Conservation (phyloP, 2,797 vertebrate species). For the Basileuterus tristriatus region DNA sequence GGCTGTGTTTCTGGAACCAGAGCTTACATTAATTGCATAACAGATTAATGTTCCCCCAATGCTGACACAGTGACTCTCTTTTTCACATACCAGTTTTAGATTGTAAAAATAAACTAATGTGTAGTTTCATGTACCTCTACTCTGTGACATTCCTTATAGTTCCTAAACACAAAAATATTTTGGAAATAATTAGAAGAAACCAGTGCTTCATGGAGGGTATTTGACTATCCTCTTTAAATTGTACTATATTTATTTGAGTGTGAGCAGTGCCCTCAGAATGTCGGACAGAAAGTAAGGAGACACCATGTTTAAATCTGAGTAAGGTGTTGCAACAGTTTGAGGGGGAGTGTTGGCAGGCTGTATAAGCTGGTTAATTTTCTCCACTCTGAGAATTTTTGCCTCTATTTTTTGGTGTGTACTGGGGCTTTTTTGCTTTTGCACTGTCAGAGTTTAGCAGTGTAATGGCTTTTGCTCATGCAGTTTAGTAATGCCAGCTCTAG, state of each 20-base stretch:
- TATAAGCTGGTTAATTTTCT: neutral
- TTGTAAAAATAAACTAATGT: neutral
- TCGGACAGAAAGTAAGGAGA: neutral
- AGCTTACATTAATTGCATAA: neutral
- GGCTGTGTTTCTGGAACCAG: neutral
- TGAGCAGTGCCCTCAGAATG: neutral
- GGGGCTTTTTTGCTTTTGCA: neutral
- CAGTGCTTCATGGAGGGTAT: neutral
- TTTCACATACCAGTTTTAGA: neutral
- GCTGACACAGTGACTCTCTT: neutral
- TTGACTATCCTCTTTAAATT: conserved; percentile 5
- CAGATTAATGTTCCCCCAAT: neutral
- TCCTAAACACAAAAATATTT: neutral
- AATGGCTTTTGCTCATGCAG: neutral
- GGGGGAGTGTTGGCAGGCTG: neutral
- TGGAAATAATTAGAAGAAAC: neutral
- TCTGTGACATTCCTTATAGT: neutral
- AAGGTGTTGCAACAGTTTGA: neutral
- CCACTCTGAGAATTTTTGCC: neutral
- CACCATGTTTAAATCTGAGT: neutral
- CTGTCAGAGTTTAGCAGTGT: neutral
- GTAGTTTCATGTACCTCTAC: neutral
- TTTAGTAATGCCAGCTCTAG: neutral
- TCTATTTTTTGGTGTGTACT: neutral
- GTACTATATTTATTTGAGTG: neutral